A percentile compares a stretch with the other conserved stretches of the same genome.
These are phyloP conservation scores for Odontamblyopus lacepedii DNA, from an alignment of 2,797 vertebrate species.

Conservation along the genomic window DNA sequence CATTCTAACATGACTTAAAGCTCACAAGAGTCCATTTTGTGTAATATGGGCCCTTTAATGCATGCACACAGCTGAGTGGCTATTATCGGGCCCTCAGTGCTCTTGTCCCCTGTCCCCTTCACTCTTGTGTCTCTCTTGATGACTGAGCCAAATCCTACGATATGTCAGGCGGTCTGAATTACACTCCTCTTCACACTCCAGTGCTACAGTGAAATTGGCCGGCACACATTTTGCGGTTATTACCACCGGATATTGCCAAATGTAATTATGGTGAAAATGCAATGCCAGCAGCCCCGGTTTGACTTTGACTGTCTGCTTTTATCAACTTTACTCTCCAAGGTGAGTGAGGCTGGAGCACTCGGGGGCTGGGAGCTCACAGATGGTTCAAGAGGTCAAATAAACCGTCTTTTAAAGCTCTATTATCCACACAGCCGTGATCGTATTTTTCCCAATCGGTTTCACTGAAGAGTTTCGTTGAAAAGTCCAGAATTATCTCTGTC, in stretches of 20 bases:
- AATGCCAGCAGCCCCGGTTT: constrained; percentile 37
- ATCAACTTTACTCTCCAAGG: constrained; percentile 44
- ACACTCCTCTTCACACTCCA: constrained; percentile 61
- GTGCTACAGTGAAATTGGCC: constrained; percentile 63
- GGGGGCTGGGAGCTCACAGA: constrained; percentile 18
- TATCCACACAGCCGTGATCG: background rate
- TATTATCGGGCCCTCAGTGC: constrained; percentile 27
- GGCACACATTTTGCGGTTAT: constrained; percentile 51
- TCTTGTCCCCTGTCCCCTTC: constrained; percentile 15
- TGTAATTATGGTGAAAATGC: constrained; percentile 58
- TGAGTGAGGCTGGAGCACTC: constrained; percentile 38
- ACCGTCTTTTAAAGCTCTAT: background rate
- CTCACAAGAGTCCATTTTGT: too few species aligned
- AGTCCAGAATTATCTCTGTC: background rate
- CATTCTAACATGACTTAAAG: too few species aligned
- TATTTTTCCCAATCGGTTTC: background rate
- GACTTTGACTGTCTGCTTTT: constrained; percentile 37
- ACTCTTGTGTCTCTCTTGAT: constrained; percentile 42
- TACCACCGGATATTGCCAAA: constrained; percentile 61
- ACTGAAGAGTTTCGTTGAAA: background rate
- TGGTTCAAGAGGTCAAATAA: constrained; percentile 8
- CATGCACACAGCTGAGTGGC: constrained; percentile 23
- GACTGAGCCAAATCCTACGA: constrained; percentile 46
- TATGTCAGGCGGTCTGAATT: constrained; percentile 52
- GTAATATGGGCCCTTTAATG: background rate